phyloP scores from a whole-genome alignment of 1,140 invertebrate species.

The Drosophila cardini region DNA sequence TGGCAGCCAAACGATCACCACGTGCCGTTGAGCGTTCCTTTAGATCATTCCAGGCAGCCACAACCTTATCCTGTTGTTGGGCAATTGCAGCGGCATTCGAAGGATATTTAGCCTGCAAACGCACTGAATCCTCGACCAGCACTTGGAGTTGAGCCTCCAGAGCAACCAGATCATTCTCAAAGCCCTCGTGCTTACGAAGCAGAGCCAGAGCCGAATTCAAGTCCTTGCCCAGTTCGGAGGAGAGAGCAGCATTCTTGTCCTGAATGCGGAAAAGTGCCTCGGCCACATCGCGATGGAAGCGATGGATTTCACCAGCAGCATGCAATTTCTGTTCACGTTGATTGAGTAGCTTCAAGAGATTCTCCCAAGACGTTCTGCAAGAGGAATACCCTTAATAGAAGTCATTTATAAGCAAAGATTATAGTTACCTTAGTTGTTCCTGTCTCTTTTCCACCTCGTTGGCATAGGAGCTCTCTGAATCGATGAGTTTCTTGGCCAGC shows the following conservation, averaged over 20 bases:
- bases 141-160: constrained; percentile 96
- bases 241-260: constrained; percentile 93
- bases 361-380: constrained; percentile 90
- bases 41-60: constrained; percentile 94
- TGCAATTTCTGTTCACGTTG: constrained; percentile 93
- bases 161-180: constrained; percentile 97
- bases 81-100: constrained; percentile 96
- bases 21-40: constrained; percentile 92
- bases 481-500: constrained; percentile 94
- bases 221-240: constrained; percentile 94
- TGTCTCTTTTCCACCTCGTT: constrained; percentile 94
- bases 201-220: constrained; percentile 94
- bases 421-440: constrained; percentile 91
- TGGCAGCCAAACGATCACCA: constrained; percentile 92
- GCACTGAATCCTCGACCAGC: constrained; percentile 95
- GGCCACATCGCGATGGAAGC: constrained; percentile 97
- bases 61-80: constrained; percentile 92
- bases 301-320: constrained; percentile 97
- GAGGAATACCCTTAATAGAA: not conserved
- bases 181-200: constrained; percentile 95
- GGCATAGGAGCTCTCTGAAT: constrained; percentile 94
- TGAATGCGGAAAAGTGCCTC: constrained; percentile 96
- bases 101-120: constrained; percentile 95
- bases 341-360: constrained; percentile 93
- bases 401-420: too few species aligned